Evolutionary conservation across 2,888 invertebrate genomes (phyloP).

Genomic region (Melipona beecheii): DNA sequence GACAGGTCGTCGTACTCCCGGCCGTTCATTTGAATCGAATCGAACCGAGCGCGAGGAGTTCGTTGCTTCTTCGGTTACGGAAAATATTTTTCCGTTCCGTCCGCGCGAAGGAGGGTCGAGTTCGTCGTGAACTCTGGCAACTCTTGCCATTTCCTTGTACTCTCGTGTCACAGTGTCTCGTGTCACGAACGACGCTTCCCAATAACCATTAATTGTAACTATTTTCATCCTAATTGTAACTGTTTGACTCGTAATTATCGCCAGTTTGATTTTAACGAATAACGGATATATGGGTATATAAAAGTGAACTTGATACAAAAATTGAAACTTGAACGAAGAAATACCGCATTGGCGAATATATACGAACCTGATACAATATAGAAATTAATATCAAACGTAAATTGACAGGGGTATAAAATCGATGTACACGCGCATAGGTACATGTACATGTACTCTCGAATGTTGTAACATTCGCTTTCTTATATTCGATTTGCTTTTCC

Average conservation of each 20-base stretch:
- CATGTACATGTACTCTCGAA: neutral
- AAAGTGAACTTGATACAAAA: neutral
- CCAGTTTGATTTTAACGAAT: too few species aligned
- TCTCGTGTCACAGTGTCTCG: neutral
- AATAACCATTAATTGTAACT: neutral
- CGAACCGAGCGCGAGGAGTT: neutral
- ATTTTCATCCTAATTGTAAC: too few species aligned
- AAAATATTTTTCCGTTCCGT: conserved; percentile 41
- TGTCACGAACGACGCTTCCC: neutral
- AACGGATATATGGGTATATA: neutral
- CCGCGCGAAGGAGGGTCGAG: neutral
- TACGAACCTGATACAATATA: neutral
- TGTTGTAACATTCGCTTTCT: neutral
- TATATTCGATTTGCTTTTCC: neutral
- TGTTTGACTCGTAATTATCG: too few species aligned
- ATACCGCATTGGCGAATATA: neutral
- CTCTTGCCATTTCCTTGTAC: neutral
- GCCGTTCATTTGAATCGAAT: conserved; percentile 30
- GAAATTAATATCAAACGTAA: neutral
- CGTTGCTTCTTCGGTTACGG: neutral
- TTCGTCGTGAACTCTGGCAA: neutral
- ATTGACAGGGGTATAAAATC: neutral
- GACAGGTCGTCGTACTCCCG: conserved; percentile 42
- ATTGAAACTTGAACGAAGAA: neutral
- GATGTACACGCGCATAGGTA: neutral